A percentile compares a stretch with the other conserved stretches of the same genome.
Conservation (phyloP, 2,888 invertebrate genomes). For the Lochmaea capreae region DNA sequence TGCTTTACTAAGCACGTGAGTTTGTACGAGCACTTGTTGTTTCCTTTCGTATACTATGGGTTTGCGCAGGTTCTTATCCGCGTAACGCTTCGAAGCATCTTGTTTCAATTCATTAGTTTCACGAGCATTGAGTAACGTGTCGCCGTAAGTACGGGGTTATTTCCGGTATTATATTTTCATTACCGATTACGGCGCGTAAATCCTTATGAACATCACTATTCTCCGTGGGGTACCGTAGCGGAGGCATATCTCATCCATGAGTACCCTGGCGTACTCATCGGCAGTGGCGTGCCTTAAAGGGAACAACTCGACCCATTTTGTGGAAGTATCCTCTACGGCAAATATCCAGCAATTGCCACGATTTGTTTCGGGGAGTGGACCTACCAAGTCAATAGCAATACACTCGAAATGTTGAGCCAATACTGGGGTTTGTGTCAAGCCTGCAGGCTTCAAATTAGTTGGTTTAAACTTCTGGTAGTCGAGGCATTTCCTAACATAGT, state of each 20-base stretch:
- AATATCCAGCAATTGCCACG: conserved; percentile 46
- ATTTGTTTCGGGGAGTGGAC: conserved; percentile 49
- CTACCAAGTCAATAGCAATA: conserved; percentile 52
- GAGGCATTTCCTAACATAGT: conserved; percentile 48
- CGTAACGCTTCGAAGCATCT: conserved; percentile 39
- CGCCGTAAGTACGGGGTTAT: no score
- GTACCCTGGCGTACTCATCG: conserved; percentile 43
- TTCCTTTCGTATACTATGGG: conserved; percentile 34
- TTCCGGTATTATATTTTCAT: no score
- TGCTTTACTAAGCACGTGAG: no score
- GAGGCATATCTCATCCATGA: conserved; percentile 52
- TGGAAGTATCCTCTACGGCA: conserved; percentile 51
- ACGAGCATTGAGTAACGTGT: conserved; percentile 23
- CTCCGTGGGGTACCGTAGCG: conserved; percentile 57
- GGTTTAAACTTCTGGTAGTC: conserved; percentile 53
- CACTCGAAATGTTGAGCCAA: conserved; percentile 45
- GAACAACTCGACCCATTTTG: conserved; percentile 52
- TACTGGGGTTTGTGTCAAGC: conserved; percentile 52
- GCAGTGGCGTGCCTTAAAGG: conserved; percentile 37
- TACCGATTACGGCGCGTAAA: no score
- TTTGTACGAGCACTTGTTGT: conserved; percentile 18
- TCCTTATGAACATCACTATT: no score
- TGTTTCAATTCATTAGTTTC: conserved; percentile 32
- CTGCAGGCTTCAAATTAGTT: conserved; percentile 50
- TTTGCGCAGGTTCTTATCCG: conserved; percentile 52